Evolutionary conservation across 2,113 vertebrate species (phyloP).

Genomic region (Plecturocebus donacophilus): DNA sequence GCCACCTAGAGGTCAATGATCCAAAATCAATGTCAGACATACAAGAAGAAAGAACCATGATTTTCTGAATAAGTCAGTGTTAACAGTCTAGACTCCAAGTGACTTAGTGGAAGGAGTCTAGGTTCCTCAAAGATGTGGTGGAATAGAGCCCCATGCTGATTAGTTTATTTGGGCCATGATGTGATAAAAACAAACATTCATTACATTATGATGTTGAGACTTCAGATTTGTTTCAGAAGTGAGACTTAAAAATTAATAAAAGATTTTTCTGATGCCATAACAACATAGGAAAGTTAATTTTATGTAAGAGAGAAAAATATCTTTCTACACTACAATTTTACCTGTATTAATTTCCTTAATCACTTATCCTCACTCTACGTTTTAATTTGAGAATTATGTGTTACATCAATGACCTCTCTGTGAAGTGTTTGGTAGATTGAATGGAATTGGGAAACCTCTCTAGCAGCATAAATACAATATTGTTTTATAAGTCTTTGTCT

Average conservation of each 20-base stretch:
- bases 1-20: neutral
- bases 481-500: neutral
- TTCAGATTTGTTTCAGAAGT: neutral
- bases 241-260: neutral
- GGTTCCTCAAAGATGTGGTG: neutral
- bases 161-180: neutral
- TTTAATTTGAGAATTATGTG: neutral
- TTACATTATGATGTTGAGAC: neutral
- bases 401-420: neutral
- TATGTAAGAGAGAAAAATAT: neutral
- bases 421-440: neutral
- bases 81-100: neutral
- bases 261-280: neutral
- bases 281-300: neutral
- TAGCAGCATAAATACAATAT: neutral
- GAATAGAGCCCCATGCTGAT: neutral
- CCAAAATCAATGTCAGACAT: neutral
- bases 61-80: neutral
- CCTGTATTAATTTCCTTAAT: neutral
- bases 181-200: neutral
- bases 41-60: too few species aligned
- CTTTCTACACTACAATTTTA: neutral
- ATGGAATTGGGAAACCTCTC: neutral
- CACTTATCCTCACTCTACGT: neutral
- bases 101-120: neutral